Evolutionary conservation across 2,797 vertebrate genomes (phyloP).

Genomic region (Acropternis orthonyx): DNA sequence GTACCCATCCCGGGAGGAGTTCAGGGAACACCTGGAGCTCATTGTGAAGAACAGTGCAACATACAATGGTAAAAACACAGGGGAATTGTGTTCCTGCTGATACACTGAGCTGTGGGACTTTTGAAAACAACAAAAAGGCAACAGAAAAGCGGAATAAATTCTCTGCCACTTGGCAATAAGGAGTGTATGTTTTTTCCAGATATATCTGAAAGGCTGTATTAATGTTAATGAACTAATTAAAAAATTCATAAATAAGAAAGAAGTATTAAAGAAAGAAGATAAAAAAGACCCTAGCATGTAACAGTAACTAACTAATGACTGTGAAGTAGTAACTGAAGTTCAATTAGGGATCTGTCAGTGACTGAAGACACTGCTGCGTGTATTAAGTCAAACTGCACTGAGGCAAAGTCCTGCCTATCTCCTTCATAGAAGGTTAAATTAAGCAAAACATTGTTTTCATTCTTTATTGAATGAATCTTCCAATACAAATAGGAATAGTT

Average conservation of each 20-base stretch:
- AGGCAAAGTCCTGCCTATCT: neutral
- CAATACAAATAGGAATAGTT: neutral
- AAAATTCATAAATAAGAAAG: neutral
- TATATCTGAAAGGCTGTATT: neutral
- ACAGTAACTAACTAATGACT: neutral
- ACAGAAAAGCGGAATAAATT: neutral
- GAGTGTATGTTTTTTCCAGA: neutral
- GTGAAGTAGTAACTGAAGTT: neutral
- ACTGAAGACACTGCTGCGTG: neutral
- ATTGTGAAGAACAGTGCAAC: constrained; percentile 96
- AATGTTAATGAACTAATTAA: neutral
- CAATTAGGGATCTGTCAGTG: neutral
- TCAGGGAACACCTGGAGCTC: constrained; percentile 92
- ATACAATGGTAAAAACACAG: constrained; percentile 85
- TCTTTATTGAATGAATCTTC: neutral
- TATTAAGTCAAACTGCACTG: neutral
- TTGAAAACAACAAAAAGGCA: neutral
- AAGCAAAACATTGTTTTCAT: neutral
- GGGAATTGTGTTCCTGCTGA: neutral
- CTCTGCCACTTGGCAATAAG: neutral
- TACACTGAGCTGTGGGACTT: neutral
- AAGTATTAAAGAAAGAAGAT: neutral
- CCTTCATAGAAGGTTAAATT: neutral
- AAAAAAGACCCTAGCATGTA: neutral
- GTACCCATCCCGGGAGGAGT: constrained; percentile 95